Conservation (phyloP, 2,113 vertebrate genomes). For the Xiphophorus hellerii region DNA sequence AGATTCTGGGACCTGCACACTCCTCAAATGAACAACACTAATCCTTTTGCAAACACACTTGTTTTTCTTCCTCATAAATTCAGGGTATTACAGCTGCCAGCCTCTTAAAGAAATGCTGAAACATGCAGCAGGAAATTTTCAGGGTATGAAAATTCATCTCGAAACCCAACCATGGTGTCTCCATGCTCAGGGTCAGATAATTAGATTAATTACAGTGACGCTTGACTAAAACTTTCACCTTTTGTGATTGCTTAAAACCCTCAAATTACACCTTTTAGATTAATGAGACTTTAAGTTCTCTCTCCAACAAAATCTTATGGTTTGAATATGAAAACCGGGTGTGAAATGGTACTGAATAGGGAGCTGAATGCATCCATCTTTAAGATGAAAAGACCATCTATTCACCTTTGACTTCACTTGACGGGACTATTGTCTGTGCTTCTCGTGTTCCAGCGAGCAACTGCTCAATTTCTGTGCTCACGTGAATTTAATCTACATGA, state of each 20-base stretch:
- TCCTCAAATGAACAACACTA: too few species aligned
- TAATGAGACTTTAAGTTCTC: not conserved
- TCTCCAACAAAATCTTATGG: not conserved
- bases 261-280: not conserved
- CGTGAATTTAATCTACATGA: not conserved
- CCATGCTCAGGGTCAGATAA: not conserved
- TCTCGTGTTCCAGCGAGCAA: not conserved
- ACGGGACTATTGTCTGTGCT: not conserved
- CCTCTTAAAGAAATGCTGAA: too few species aligned
- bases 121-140: too few species aligned
- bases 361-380: not conserved
- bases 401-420: not conserved
- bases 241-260: constrained; percentile 3
- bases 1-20: too few species aligned
- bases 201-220: constrained; percentile 8
- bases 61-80: too few species aligned
- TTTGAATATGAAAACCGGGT: constrained; percentile 7
- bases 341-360: not conserved
- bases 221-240: constrained; percentile 3
- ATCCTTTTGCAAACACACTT: too few species aligned
- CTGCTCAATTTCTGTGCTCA: too few species aligned
- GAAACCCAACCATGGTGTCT: not conserved
- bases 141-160: not conserved
- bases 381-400: constrained; percentile 2
- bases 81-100: too few species aligned